Percentiles rank a stretch among this genome's conserved stretches.
phyloP scores from a whole-genome alignment of 2,888 invertebrate species.

The Lasioglossum calceatum region DNA sequence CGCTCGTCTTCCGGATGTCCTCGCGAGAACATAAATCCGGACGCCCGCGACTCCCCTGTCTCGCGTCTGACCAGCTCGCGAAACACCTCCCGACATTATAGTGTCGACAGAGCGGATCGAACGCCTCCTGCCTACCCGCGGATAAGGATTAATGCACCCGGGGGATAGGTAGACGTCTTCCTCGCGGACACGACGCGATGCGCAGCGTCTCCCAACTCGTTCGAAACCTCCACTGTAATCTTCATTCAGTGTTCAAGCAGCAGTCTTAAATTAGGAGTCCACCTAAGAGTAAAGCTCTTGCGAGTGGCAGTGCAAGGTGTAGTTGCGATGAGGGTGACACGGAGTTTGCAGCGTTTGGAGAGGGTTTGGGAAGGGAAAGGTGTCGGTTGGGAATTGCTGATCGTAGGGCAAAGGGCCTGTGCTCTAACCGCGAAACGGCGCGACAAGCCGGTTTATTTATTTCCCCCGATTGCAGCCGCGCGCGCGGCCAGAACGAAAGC shows the following conservation, averaged over 20 bases:
- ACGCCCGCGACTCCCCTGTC: constrained; percentile 7
- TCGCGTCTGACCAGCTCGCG: background rate
- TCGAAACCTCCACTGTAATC: background rate
- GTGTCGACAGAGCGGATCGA: constrained; percentile 13
- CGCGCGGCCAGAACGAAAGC: constrained; percentile 75
- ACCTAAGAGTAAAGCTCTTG: too few relatives aligned
- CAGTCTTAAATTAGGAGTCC: too few relatives aligned
- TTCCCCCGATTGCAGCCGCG: constrained; percentile 67
- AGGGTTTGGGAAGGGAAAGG: background rate
- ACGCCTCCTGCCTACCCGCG: constrained; percentile 1
- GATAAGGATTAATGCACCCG: constrained; percentile 9
- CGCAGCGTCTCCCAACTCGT: constrained; percentile 35
- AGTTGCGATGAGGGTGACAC: background rate
- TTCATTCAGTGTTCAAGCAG: background rate
- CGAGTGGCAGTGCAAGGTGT: too few relatives aligned
- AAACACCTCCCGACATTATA: constrained; percentile 32
- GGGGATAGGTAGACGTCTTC: constrained; percentile 11
- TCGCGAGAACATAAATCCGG: constrained; percentile 25
- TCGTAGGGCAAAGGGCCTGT: background rate
- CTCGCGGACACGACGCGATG: background rate
- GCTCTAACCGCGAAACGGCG: constrained; percentile 35
- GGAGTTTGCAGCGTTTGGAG: background rate
- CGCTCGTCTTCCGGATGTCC: background rate
- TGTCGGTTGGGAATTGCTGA: constrained; percentile 35
- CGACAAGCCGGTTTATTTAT: constrained; percentile 67